Evolutionary conservation across 2,888 invertebrate genomes (phyloP).

Genomic region (Lampropteryx suffumata): DNA sequence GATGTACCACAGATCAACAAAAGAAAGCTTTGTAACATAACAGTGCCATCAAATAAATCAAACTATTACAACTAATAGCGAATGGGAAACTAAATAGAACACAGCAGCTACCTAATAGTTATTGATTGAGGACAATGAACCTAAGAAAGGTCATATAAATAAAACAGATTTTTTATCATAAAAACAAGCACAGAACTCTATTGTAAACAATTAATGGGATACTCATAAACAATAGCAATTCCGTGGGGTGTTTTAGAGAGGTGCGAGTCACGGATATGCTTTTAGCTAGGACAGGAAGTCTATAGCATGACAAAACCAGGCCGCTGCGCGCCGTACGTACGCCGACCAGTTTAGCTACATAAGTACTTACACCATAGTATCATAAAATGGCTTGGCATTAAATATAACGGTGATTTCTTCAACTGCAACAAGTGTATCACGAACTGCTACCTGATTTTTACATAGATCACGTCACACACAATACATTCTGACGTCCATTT

Average conservation of each 20-base stretch:
- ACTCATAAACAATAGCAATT: background rate
- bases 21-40: too few relatives aligned
- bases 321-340: background rate
- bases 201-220: background rate
- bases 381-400: background rate
- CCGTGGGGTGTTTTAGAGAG: background rate
- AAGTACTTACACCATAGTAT: background rate
- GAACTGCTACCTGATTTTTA: conserved; percentile 47
- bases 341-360: background rate
- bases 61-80: background rate
- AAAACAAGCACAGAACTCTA: conserved; percentile 7
- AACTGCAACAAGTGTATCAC: conserved; percentile 28
- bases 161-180: conserved; percentile 32
- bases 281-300: too few relatives aligned
- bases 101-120: conserved; percentile 7
- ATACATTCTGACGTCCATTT: conserved; percentile 77
- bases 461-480: conserved; percentile 79
- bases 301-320: too few relatives aligned
- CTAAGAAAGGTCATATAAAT: conserved; percentile 54
- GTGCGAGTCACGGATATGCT: conserved; percentile 6
- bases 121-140: conserved; percentile 58
- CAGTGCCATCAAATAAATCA: background rate
- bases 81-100: conserved; percentile 7
- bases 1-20: too few relatives aligned
- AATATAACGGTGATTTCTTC: conserved; percentile 12